Evolutionary conservation across 2,888 invertebrate genomes (phyloP).

Genomic region (Portevinia maculata): DNA sequence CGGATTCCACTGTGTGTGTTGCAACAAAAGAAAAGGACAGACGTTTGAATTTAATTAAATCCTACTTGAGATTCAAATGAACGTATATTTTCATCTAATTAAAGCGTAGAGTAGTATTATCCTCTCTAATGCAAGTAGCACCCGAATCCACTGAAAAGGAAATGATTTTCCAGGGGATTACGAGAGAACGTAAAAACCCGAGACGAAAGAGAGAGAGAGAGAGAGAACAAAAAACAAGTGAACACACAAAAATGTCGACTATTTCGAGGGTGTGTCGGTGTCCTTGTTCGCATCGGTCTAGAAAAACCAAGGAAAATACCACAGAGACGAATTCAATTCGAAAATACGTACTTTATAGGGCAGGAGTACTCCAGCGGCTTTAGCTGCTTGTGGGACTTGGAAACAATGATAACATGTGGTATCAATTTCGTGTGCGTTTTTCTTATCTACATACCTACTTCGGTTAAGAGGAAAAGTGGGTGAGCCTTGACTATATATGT

Average conservation of each 20-base stretch:
- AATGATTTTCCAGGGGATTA: constrained; percentile 62
- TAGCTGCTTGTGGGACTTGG: constrained; percentile 36
- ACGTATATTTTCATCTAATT: constrained; percentile 73
- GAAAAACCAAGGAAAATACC: constrained; percentile 28
- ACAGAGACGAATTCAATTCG: constrained; percentile 45
- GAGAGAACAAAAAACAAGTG: too few relatives aligned
- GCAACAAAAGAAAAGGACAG: constrained; percentile 68
- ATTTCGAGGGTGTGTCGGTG: constrained; percentile 53
- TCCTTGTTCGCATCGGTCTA: constrained; percentile 12
- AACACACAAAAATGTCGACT: constrained; percentile 29
- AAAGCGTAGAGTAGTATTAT: constrained; percentile 54
- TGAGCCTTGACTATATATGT: constrained; percentile 30
- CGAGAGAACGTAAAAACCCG: constrained; percentile 13
- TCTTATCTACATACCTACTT: not conserved
- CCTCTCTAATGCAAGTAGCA: constrained; percentile 34
- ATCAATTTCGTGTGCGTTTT: constrained; percentile 56
- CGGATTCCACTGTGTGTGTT: not conserved
- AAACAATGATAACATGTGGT: constrained; percentile 61
- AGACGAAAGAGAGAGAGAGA: too few relatives aligned
- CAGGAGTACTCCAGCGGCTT: constrained; percentile 35
- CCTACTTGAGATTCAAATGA: constrained; percentile 74
- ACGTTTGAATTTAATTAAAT: constrained; percentile 74
- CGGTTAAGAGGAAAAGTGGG: not conserved
- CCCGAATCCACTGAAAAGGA: constrained; percentile 48
- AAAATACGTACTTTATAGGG: constrained; percentile 52